Percentiles rank a stretch among this genome's conserved stretches.
These are phyloP conservation scores for Rhagium mordax DNA, from an alignment of 2,888 invertebrate genomes.

Conservation along the genomic window DNA sequence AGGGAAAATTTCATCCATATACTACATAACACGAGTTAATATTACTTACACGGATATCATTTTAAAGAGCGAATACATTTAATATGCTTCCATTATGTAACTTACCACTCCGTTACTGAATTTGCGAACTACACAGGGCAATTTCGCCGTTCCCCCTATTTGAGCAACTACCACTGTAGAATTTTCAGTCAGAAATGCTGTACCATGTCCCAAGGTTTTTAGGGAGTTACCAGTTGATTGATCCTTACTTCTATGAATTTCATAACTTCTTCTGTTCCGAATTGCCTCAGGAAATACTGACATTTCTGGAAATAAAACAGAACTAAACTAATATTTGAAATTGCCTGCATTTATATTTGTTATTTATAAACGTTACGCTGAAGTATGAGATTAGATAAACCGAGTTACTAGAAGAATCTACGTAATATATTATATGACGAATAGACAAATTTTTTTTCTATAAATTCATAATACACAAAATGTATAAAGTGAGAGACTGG, in stretches of 20 bases:
- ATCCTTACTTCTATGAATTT: constrained; percentile 60
- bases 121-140: constrained; percentile 72
- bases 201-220: constrained; percentile 54
- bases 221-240: constrained; percentile 52
- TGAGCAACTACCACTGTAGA: constrained; percentile 72
- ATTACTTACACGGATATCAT: constrained; percentile 1
- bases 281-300: constrained; percentile 35
- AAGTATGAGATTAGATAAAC: neutral
- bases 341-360: neutral
- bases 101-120: constrained; percentile 73
- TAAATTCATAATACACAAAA: too few species aligned
- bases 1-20: neutral
- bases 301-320: constrained; percentile 43
- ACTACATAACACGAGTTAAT: neutral
- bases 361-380: neutral
- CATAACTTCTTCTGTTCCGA: constrained; percentile 64
- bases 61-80: neutral
- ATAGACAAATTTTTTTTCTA: too few species aligned
- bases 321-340: neutral
- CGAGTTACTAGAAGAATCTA: too few species aligned
- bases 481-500: too few species aligned
- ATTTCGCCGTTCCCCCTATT: constrained; percentile 71
- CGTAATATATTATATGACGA: too few species aligned
- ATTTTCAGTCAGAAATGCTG: constrained; percentile 71
- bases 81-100: constrained; percentile 42